Base-by-base conservation (phyloP, 2,113 vertebrate species). In the Nothobranchius kuhntae region DNA sequence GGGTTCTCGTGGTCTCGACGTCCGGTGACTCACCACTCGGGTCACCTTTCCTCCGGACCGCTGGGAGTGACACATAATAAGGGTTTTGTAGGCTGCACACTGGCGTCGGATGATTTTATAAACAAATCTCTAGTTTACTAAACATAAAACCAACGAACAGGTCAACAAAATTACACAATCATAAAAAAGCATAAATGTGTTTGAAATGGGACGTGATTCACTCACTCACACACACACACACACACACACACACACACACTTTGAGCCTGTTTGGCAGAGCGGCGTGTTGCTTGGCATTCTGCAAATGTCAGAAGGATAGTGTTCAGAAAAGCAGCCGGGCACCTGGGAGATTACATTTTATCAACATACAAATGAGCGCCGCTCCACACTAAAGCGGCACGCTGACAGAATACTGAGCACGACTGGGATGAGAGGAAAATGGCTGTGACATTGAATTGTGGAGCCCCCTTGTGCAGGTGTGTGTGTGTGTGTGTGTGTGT, bases 341-440 rank as follows among this genome's bases (percentile, higher is more conserved):
- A 89, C 77, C 85, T 68, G 60, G 78, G 85, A 87, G 86, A 89
- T 85, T 86, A 84, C 81, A 67, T 87, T 89, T 87, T 83, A 91
- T 91, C 89, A 90, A 89, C 89, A 88, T 77, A 89, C 82, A 90
- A 89, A 89, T 89, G 87, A 87, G 84, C 76, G 54, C 68, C 56
- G 78, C 83, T 86, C 71, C 80, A 88, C 82, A 80, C 77, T 54
- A 78, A 79, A 63, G 74, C 4, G 67, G 76, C 75, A 56, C 63
- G 14, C 73, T 61, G 68, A 71, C 73, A 53, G 83, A 84, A 87
- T 87, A 62, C 82, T 85, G 87, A 86, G 80, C 77, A 63, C 14
- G 44, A 56, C 75, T 53, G 65, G 80, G 76, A 57, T 59, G 73
- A 80, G 52, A 55, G 58, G 17, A 63, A 68, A 71, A 71, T 13